phyloP scores from a whole-genome alignment of 2,888 invertebrate species.

The Lasioglossum villosulum region DNA sequence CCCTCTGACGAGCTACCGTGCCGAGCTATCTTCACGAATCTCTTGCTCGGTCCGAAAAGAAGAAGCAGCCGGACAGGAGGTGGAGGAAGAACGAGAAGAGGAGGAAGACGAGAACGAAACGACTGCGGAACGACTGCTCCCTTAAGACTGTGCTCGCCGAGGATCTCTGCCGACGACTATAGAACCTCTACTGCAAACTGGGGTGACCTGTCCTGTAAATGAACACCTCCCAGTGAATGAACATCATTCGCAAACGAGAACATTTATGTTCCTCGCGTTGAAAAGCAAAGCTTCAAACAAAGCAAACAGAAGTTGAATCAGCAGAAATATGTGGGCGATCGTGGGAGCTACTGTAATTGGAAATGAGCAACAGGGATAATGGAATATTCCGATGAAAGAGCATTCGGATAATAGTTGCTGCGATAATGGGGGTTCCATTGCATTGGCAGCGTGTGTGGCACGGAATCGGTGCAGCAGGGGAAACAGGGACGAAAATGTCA shows the following conservation, averaged over 20 bases:
- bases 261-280: background rate
- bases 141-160: constrained; percentile 34
- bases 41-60: constrained; percentile 65
- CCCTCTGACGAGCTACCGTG: constrained; percentile 78
- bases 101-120: constrained; percentile 48
- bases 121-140: constrained; percentile 48
- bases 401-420: background rate
- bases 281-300: background rate
- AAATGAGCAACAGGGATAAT: background rate
- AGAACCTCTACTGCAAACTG: background rate
- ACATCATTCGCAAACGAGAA: background rate
- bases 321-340: background rate
- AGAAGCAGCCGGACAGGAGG: constrained; percentile 57
- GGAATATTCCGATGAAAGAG: background rate
- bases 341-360: background rate
- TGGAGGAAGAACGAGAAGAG: constrained; percentile 12
- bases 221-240: background rate
- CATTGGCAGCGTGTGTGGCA: background rate
- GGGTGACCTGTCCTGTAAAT: background rate
- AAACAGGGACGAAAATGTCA: constrained; percentile 14
- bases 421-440: background rate
- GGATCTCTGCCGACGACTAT: constrained; percentile 3
- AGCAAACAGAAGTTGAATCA: background rate
- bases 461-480: background rate
- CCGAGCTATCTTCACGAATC: constrained; percentile 77